Evolutionary conservation across 2,113 vertebrate species (phyloP).

Genomic region (Myrmecobius fasciatus): DNA sequence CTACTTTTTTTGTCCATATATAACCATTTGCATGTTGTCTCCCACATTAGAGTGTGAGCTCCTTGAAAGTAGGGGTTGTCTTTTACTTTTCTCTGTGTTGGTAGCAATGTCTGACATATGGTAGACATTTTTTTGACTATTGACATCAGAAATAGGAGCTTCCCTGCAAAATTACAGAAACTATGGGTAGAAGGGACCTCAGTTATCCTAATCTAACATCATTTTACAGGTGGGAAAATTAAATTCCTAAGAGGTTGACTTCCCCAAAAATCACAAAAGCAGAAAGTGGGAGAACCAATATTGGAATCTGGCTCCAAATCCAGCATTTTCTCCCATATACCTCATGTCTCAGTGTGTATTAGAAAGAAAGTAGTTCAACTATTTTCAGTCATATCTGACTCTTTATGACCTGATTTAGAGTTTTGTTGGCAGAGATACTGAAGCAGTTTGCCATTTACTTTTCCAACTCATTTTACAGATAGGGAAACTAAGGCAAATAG

Average conservation of each 20-base stretch:
- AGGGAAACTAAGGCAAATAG: not conserved
- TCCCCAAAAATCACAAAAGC: not conserved
- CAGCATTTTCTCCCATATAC: not conserved
- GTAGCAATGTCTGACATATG: not conserved
- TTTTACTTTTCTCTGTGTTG: not conserved
- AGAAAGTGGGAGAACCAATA: not conserved
- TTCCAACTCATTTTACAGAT: not conserved
- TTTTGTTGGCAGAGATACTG: not conserved
- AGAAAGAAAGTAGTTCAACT: not conserved
- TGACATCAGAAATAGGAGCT: not conserved
- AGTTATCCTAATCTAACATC: not conserved
- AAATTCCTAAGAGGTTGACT: slow-evolving; percentile 3
- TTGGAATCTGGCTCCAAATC: slow-evolving; percentile 6
- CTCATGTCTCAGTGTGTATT: not conserved
- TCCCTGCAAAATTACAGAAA: not conserved
- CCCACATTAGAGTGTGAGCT: not conserved
- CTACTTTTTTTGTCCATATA: not conserved
- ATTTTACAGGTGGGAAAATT: slow-evolving; percentile 44
- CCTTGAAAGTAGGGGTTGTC: not conserved
- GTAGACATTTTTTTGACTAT: not conserved
- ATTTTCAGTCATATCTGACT: not conserved
- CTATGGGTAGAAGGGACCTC: not conserved
- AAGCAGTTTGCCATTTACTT: not conserved
- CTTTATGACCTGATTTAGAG: not conserved
- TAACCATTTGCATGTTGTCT: not conserved